Evolutionary conservation across 1,140 invertebrate species (phyloP).

Genomic region (Drosophila lacteicornis): DNA sequence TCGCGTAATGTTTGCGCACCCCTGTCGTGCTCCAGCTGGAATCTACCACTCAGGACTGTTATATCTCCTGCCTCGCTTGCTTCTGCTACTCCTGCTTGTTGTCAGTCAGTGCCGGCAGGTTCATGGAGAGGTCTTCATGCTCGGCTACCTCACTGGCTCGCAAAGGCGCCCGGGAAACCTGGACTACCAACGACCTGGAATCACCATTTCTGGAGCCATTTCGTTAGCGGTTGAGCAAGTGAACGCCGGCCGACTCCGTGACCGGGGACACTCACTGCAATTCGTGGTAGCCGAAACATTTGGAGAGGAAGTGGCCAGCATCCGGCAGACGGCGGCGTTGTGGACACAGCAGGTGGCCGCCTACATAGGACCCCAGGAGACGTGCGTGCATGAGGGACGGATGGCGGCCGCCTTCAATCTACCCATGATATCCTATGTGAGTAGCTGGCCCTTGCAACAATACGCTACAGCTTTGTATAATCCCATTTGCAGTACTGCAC

Average conservation of each 20-base stretch:
- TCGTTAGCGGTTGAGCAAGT: conserved; percentile 92
- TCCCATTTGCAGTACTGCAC: conserved; percentile 90
- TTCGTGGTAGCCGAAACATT: conserved; percentile 96
- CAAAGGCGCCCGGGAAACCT: conserved; percentile 90
- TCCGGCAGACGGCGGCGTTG: conserved; percentile 92
- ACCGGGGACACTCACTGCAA: conserved; percentile 89
- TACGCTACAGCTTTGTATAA: not conserved
- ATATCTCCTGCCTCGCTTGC: conserved; percentile 14
- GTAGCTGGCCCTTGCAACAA: conserved; percentile 63
- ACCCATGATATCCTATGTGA: conserved; percentile 93
- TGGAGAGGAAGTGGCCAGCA: conserved; percentile 94
- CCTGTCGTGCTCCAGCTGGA: conserved; percentile 30
- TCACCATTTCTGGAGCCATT: conserved; percentile 91
- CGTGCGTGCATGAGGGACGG: conserved; percentile 96
- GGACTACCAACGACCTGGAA: conserved; percentile 90
- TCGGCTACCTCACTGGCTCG: conserved; percentile 93
- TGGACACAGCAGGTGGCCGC: conserved; percentile 95
- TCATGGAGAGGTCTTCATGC: conserved; percentile 80
- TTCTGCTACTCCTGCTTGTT: conserved; percentile 18
- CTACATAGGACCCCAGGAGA: conserved; percentile 97
- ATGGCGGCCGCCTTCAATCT: conserved; percentile 98
- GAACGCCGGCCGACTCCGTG: conserved; percentile 87
- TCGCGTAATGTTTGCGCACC: conserved; percentile 34
- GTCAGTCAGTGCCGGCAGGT: conserved; percentile 5
- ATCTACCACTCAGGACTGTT: conserved; percentile 29